Percentiles rank a stretch among this genome's conserved stretches.
phyloP scores from a whole-genome alignment of 2,888 invertebrate genomes.

The Diploptera punctata region DNA sequence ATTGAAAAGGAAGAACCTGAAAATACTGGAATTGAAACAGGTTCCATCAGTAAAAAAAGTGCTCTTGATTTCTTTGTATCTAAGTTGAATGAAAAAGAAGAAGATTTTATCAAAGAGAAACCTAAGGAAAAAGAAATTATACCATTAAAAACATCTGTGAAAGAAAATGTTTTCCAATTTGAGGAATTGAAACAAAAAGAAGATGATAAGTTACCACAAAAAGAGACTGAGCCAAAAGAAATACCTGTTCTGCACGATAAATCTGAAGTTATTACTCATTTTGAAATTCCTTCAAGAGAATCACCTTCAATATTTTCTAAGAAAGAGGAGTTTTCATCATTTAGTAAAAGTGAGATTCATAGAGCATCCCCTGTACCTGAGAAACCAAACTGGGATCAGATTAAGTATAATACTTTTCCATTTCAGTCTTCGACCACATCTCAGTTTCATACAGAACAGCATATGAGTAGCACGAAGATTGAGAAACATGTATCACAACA shows the following conservation, averaged over 20 bases:
- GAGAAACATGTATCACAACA: neutral
- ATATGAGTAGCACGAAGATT: neutral
- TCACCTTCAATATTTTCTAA: neutral
- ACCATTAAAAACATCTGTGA: slow-evolving; percentile 11
- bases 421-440: slow-evolving; percentile 11
- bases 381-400: neutral
- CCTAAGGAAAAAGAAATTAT: slow-evolving; percentile 8
- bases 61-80: slow-evolving; percentile 72
- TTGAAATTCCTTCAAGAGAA: neutral
- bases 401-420: slow-evolving; percentile 12
- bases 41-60: slow-evolving; percentile 67
- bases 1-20: slow-evolving; percentile 49
- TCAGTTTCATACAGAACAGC: slow-evolving; percentile 24
- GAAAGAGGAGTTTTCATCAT: slow-evolving; percentile 1
- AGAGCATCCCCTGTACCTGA: neutral
- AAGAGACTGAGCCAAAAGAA: neutral
- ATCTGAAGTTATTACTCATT: neutral
- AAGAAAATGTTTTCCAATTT: slow-evolving; percentile 24
- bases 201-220: neutral
- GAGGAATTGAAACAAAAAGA: slow-evolving; percentile 23
- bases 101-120: neutral
- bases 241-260: neutral
- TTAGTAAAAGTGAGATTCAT: neutral
- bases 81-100: slow-evolving; percentile 60
- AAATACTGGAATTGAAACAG: slow-evolving; percentile 60